Evolutionary conservation across 1,140 invertebrate species (phyloP).

Genomic region (Amyelois transitella): DNA sequence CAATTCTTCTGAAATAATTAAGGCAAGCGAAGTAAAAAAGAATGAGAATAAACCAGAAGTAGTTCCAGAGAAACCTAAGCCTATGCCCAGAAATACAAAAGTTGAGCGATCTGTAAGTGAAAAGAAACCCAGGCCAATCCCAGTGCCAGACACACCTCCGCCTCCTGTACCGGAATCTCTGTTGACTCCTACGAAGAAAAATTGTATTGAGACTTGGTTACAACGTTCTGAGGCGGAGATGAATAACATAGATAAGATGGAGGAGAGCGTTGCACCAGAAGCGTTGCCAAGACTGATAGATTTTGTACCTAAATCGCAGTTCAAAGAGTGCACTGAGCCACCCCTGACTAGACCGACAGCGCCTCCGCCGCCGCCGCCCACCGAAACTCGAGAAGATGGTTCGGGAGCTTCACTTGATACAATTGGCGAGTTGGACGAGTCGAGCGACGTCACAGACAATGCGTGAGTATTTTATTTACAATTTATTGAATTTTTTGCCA

Average conservation of each 20-base stretch:
- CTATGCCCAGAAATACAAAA: constrained; percentile 67
- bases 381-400: constrained; percentile 61
- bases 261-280: constrained; percentile 53
- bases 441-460: constrained; percentile 52
- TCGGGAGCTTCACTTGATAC: constrained; percentile 75
- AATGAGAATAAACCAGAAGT: constrained; percentile 11
- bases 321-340: constrained; percentile 50
- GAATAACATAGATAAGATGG: constrained; percentile 52
- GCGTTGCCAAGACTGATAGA: constrained; percentile 79
- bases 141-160: constrained; percentile 39
- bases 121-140: constrained; percentile 48
- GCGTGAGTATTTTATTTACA: constrained; percentile 39
- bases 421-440: constrained; percentile 81
- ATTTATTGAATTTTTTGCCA: too few species aligned
- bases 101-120: constrained; percentile 54
- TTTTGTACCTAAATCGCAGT: constrained; percentile 78
- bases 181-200: constrained; percentile 69
- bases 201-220: constrained; percentile 71
- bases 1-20: constrained; percentile 12
- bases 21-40: constrained; percentile 24
- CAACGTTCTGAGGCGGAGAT: constrained; percentile 68
- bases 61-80: constrained; percentile 50
- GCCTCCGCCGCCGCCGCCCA: constrained; percentile 44
- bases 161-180: constrained; percentile 47
- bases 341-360: constrained; percentile 41